phyloP scores from a whole-genome alignment of 2,113 vertebrate genomes.

The Entomyzon cyanotis region DNA sequence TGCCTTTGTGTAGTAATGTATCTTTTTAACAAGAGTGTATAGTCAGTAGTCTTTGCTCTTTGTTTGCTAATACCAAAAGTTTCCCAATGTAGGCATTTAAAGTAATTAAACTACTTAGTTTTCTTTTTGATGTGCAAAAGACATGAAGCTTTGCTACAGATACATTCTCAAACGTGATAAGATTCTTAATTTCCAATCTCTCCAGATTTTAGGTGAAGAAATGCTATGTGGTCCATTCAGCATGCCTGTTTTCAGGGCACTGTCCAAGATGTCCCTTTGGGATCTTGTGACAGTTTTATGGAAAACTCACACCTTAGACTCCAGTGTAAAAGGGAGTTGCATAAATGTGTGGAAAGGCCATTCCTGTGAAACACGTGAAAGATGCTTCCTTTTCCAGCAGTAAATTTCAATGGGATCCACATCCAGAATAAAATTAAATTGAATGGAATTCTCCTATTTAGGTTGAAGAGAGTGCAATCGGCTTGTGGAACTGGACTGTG shows the following conservation, averaged over 20 bases:
- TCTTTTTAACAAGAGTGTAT: background rate
- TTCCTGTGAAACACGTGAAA: background rate
- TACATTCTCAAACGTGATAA: background rate
- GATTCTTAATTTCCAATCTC: background rate
- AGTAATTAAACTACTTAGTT: background rate
- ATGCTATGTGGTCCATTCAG: background rate
- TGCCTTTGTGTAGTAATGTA: background rate
- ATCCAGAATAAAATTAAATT: background rate
- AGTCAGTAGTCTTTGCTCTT: background rate
- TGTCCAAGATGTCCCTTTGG: background rate
- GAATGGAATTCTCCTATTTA: conserved; percentile 49
- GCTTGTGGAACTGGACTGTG: conserved; percentile 92
- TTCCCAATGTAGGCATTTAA: background rate
- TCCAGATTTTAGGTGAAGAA: background rate
- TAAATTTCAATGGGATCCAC: background rate
- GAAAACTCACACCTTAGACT: background rate
- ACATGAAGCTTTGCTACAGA: background rate
- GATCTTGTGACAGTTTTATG: background rate
- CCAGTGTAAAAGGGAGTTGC: background rate
- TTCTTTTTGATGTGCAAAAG: background rate
- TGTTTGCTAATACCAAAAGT: background rate
- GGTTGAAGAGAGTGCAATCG: conserved; percentile 85
- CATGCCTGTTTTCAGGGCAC: background rate
- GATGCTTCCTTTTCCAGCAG: background rate
- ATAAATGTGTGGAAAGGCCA: background rate